Evolutionary conservation across 2,797 vertebrate species (phyloP).

Genomic region (Simalia tracyae): DNA sequence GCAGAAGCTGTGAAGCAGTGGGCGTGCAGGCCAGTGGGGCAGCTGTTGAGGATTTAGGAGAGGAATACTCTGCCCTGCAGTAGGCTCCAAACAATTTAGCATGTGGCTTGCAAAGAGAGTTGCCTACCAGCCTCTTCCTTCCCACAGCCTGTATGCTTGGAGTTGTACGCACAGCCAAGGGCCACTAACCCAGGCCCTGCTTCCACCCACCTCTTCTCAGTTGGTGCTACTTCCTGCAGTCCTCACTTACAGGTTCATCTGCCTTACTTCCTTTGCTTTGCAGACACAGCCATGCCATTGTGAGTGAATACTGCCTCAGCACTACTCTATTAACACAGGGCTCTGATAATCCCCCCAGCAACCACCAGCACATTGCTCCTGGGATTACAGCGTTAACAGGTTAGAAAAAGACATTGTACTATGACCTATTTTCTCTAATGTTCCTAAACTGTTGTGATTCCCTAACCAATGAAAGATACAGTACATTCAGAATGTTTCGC

Average conservation of each 20-base stretch:
- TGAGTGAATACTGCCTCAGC: neutral
- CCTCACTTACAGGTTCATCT: neutral
- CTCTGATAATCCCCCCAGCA: neutral
- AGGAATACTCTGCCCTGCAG: neutral
- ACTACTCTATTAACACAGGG: neutral
- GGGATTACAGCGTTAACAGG: neutral
- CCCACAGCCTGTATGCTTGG: neutral
- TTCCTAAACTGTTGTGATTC: neutral
- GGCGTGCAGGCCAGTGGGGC: neutral
- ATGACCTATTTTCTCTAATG: neutral
- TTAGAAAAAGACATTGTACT: neutral
- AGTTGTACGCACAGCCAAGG: neutral
- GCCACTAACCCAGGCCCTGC: neutral
- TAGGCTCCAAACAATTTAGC: neutral
- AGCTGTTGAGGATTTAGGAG: neutral
- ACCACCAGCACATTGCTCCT: neutral
- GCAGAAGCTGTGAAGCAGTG: neutral
- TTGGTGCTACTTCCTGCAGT: neutral
- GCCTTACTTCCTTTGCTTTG: neutral
- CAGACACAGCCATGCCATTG: neutral
- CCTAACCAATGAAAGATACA: conserved; percentile 12
- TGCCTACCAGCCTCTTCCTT: neutral
- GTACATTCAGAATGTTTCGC: conserved; percentile 1
- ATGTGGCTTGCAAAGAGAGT: neutral
- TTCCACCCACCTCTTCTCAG: neutral